Conservation (phyloP, 1,140 invertebrate genomes). For the Magallana angulata region DNA sequence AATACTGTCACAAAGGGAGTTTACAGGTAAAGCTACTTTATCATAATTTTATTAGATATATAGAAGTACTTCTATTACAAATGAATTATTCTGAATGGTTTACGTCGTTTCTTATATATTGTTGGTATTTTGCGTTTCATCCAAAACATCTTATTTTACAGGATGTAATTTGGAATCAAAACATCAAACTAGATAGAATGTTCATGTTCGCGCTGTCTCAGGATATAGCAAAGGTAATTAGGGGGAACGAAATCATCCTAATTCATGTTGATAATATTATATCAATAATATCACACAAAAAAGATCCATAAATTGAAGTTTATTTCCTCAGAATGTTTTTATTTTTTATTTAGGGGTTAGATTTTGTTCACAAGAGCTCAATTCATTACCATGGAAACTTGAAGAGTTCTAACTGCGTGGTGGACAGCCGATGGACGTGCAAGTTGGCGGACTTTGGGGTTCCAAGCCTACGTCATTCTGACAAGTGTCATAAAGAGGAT, state of each 20-base stretch:
- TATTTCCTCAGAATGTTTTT: slow-evolving; percentile 1
- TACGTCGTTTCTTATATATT: not conserved
- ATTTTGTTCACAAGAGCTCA: slow-evolving; percentile 91
- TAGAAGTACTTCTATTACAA: not conserved
- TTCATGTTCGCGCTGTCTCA: slow-evolving; percentile 96
- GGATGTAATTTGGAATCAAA: slow-evolving; percentile 95
- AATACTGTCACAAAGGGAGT: slow-evolving; percentile 96
- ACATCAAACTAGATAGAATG: slow-evolving; percentile 94
- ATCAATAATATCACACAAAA: no score
- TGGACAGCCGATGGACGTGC: slow-evolving; percentile 96
- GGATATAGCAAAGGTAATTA: slow-evolving; percentile 89
- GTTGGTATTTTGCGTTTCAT: not conserved
- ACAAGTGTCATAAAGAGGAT: slow-evolving; percentile 61
- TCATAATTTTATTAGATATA: not conserved
- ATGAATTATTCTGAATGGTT: not conserved
- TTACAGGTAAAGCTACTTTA: slow-evolving; percentile 80
- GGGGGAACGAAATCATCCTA: no score
- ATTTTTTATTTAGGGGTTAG: slow-evolving; percentile 86
- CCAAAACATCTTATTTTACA: slow-evolving; percentile 84
- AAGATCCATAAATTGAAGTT: no score
- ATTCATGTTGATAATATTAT: no score
- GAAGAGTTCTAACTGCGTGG: slow-evolving; percentile 95
- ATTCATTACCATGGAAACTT: slow-evolving; percentile 96
- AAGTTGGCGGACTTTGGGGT: slow-evolving; percentile 97
- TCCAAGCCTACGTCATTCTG: slow-evolving; percentile 78